Evolutionary conservation across 2,113 vertebrate genomes (phyloP).

Genomic region (Ahaetulla prasina): DNA sequence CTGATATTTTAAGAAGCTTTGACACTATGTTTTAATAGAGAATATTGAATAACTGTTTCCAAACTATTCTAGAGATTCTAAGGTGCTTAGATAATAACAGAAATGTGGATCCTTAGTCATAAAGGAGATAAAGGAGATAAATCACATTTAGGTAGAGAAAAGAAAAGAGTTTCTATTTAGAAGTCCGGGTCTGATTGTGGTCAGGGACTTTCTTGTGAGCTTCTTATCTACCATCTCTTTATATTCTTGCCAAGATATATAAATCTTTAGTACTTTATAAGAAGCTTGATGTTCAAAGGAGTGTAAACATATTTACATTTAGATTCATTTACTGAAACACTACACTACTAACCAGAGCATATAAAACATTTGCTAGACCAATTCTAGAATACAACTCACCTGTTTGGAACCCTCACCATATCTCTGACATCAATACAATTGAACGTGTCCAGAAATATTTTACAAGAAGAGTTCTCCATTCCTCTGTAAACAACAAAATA

Average conservation of each 20-base stretch:
- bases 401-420: no score
- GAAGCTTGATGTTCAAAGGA: neutral
- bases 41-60: neutral
- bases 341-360: no score
- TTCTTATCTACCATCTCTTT: neutral
- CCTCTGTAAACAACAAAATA: no score
- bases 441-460: no score
- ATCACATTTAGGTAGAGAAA: neutral
- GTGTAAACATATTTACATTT: neutral
- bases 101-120: neutral
- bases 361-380: no score
- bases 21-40: neutral
- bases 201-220: neutral
- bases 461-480: no score
- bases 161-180: neutral
- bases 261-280: neutral
- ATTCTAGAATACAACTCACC: no score
- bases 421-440: no score
- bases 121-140: no score
- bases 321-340: neutral
- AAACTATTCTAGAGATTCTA: neutral
- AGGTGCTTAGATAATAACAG: neutral
- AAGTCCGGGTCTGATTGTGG: no score
- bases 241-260: neutral
- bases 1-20: neutral